These are phyloP conservation scores for Carpatolechia fugitivella DNA, from an alignment of 2,888 invertebrate genomes.

Conservation along the genomic window DNA sequence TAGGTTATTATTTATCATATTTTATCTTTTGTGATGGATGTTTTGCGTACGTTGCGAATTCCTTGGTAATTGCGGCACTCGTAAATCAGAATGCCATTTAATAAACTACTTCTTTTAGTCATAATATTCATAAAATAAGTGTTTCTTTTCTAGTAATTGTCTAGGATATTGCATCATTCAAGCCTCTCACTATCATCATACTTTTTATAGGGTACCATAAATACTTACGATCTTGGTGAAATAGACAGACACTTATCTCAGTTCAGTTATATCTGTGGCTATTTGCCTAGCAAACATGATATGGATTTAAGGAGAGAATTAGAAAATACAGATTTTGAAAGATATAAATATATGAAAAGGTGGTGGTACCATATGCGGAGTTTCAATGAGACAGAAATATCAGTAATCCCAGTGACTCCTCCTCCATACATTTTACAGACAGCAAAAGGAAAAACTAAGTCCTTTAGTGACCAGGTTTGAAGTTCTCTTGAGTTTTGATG, in stretches of 20 bases:
- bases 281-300: conserved; percentile 75
- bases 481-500: conserved; percentile 18
- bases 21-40: background rate
- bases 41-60: conserved; percentile 8
- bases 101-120: background rate
- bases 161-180: conserved; percentile 18
- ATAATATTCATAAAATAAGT: background rate
- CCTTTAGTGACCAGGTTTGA: conserved; percentile 58
- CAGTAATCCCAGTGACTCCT: conserved; percentile 52
- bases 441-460: conserved; percentile 39
- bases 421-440: conserved; percentile 41
- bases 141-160: background rate
- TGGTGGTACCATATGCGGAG: conserved; percentile 82
- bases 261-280: conserved; percentile 79
- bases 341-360: conserved; percentile 73
- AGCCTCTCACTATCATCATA: conserved; percentile 6
- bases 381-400: conserved; percentile 74
- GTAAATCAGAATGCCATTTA: background rate
- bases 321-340: conserved; percentile 49
- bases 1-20: conserved; percentile 13
- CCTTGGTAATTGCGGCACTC: background rate
- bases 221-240: conserved; percentile 46
- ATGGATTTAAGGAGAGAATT: conserved; percentile 53
- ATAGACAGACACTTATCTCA: conserved; percentile 68
- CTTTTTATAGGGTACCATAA: conserved; percentile 51